These are phyloP conservation scores for Zaprionus lineosus DNA, from an alignment of 2,888 invertebrate genomes.

Conservation along the genomic window DNA sequence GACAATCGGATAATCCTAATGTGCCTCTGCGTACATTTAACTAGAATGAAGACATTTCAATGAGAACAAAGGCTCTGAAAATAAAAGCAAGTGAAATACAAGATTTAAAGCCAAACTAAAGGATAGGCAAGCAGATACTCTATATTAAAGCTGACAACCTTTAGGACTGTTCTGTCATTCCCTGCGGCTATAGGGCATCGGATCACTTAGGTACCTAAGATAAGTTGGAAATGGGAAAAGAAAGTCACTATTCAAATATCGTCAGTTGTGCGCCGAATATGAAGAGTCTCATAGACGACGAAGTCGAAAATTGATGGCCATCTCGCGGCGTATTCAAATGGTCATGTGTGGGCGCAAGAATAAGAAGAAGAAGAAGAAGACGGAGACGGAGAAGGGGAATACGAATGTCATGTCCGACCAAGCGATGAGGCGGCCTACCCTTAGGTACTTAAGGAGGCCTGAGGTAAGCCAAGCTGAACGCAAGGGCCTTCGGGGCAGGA, in stretches of 20 bases:
- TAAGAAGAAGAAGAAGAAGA: no score
- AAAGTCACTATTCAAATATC: constrained; percentile 14
- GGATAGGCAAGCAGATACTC: not conserved
- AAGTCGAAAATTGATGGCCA: constrained; percentile 18
- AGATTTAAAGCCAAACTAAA: constrained; percentile 17
- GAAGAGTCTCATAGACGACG: not conserved
- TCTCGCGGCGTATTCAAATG: constrained; percentile 14
- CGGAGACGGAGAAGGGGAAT: no score
- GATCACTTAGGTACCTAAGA: constrained; percentile 21
- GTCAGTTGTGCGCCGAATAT: not conserved
- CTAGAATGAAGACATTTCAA: constrained; percentile 18
- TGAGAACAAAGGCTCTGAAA: constrained; percentile 8
- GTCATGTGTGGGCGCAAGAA: constrained; percentile 29
- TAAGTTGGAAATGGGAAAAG: constrained; percentile 6
- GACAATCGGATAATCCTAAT: not conserved
- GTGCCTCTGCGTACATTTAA: constrained; percentile 23
- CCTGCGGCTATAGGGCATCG: not conserved
- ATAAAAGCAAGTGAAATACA: not conserved
- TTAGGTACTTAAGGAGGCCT: constrained; percentile 25
- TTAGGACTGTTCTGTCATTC: no score
- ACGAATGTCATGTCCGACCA: constrained; percentile 58
- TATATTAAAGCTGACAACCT: no score
- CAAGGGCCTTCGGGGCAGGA: constrained; percentile 1
- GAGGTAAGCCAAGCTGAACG: constrained; percentile 2
- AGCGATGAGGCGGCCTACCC: constrained; percentile 26